Conservation (phyloP, 2,888 invertebrate species). For the Cryptophagus acutangulus region DNA sequence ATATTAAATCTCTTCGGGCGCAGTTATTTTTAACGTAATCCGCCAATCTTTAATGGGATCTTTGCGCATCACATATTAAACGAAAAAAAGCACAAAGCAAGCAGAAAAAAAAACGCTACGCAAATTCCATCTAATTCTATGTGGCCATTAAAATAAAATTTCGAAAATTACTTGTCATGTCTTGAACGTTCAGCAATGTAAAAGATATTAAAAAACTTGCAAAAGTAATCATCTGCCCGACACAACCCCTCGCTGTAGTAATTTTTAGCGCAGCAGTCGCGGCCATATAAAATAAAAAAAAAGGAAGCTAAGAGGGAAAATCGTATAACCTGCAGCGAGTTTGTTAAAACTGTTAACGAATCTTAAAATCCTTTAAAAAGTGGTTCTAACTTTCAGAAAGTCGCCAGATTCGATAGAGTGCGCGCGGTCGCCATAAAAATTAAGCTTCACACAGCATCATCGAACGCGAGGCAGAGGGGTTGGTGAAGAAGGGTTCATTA, state of each 20-base stretch:
- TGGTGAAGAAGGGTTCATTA: constrained; percentile 42
- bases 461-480: background rate
- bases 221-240: constrained; percentile 46
- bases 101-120: constrained; percentile 24
- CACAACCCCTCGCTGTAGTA: too few relatives aligned
- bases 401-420: constrained; percentile 40
- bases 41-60: too few relatives aligned
- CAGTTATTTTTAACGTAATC: too few relatives aligned
- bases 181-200: constrained; percentile 41
- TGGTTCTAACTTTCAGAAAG: constrained; percentile 45
- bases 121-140: constrained; percentile 24
- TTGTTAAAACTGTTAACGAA: constrained; percentile 49
- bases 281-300: background rate
- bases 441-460: constrained; percentile 43
- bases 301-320: constrained; percentile 38
- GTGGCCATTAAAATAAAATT: constrained; percentile 41
- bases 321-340: constrained; percentile 45
- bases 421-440: constrained; percentile 44
- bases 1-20: too few relatives aligned
- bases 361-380: constrained; percentile 48
- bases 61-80: too few relatives aligned
- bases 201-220: constrained; percentile 47
- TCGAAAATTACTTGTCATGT: constrained; percentile 42
- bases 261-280: background rate
- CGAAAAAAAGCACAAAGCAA: constrained; percentile 28